Evolutionary conservation across 2,113 vertebrate genomes (phyloP), one percentile per base, ranked within the genome.

Genomic region (Balaeniceps rex): DNA sequence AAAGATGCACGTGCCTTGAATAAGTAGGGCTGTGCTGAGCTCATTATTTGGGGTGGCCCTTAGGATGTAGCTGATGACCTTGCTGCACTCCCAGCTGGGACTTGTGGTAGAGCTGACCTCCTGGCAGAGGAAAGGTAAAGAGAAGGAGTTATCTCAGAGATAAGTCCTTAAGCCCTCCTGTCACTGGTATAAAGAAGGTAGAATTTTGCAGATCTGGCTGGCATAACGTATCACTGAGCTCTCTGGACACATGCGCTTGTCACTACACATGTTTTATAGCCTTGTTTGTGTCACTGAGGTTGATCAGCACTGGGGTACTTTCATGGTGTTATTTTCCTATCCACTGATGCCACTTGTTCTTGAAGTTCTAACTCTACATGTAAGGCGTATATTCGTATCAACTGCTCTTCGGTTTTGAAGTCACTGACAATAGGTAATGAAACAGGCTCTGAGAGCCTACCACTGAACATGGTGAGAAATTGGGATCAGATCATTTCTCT

Each of bases 1-100:
- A 55, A 61, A 47, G 61, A 14, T 61, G 26, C 6, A 0, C 0
- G 0, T 44, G 28, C 40, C 65, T 90, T 44, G 23, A 72, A 6
- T 49, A 49, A 77, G 40, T 26, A 28, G 16, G 38, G 40, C 40
- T 94, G 66, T 54, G 44, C 49, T 54, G 51, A 92, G 58, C 60
- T 94, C 22, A 1, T 21, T 49, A 26, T 63, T 86, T 81, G 58
- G 14, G 44, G 78, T 1, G 3, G 46, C 36, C 33, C 29, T 51
- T 36, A 14, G 14, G 42, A 92, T 80, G 31, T 18, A 51, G 10
- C 36, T 70, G n/a, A 38, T 81, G 68, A 46, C 14, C 60, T 81
- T 83, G 18, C n/a, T 87, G n/a, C 1, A 1, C 31, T 87, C 34
- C 12, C 21, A 60, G 9, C 17, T 87, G 65, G 26, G 47, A 47